phyloP scores from a whole-genome alignment of 1,140 invertebrate species.

The Choristoneura fumiferana region DNA sequence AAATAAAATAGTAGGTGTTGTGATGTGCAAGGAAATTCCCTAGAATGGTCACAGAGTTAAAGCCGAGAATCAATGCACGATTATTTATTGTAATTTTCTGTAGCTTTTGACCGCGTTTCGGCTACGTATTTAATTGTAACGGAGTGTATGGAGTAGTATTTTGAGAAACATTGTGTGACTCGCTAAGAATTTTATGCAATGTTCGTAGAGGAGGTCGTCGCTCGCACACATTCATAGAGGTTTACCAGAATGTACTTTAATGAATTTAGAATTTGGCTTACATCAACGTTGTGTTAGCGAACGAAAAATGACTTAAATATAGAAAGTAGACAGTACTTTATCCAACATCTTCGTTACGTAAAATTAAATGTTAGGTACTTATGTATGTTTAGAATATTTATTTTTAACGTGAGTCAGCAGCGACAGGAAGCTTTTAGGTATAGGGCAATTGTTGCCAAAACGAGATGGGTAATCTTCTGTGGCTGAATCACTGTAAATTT shows the following conservation, averaged over 20 bases:
- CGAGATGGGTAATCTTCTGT: conserved; percentile 50
- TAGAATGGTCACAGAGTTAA: too few species aligned
- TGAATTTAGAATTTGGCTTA: conserved; percentile 4
- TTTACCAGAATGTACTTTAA: neutral
- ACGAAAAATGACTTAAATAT: neutral
- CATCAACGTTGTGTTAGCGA: conserved; percentile 3
- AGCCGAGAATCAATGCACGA: too few species aligned
- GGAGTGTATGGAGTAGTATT: neutral
- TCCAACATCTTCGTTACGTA: too few species aligned
- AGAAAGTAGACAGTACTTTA: neutral
- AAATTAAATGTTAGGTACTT: neutral
- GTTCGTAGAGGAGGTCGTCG: neutral
- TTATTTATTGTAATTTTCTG: too few species aligned
- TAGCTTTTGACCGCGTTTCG: too few species aligned
- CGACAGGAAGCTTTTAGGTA: conserved; percentile 24
- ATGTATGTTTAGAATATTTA: neutral
- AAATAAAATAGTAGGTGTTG: too few species aligned
- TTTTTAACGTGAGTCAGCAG: neutral
- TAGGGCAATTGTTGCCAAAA: conserved; percentile 60
- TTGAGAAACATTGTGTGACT: neutral
- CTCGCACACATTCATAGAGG: conserved; percentile 14
- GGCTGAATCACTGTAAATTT: conserved; percentile 60
- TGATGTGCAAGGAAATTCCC: too few species aligned
- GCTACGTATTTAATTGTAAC: too few species aligned
- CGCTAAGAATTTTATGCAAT: neutral